Evolutionary conservation across 2,888 invertebrate species (phyloP), one percentile per base, ranked within the genome.

Genomic region (Gryllus longicercus): DNA sequence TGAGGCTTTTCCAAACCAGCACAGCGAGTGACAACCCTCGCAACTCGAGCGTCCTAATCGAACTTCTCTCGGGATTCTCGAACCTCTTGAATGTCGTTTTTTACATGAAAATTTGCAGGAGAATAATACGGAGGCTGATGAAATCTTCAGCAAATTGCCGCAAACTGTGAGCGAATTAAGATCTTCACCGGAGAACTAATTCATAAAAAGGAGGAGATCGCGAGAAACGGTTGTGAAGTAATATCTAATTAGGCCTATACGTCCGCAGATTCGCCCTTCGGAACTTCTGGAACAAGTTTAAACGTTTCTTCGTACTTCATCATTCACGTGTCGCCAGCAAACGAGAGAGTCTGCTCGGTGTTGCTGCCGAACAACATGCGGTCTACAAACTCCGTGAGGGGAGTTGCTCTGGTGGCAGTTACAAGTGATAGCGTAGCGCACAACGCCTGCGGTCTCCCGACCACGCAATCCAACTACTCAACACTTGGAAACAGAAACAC

Each of bases 401-500:
- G 18, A 16, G 63, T 18, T 14, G 63, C 63, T 18, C 63, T 14
- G 63, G 18, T 63, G 63, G 63, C 63, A 63, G 63, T 63, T 63
- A 63, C 63, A 63, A 63, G 63, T 63, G 63, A 63, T 63, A 63
- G 16, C 63, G 63, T 18, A 18, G 63, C 63, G 14, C 63, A 63
- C 63, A 18, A 63, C 14, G 4, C 16, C 63, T 63, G 16, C 16
- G 63, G 63, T 14, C 63, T 16, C 63, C 63, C 63, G 14, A 18
- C 63, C 63, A 63, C 63, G 63, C 63, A 63, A 63, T 63, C 18
- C 63, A 63, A 63, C 63, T 63, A 63, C 63, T 63, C 63, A 63
- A 63, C 63, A 63, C 18, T 63, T 63, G 4, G 63, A 63, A 63
- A 63, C 63, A 63, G 63, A 63, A 63, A 63, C 63, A 63, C 63